Base-by-base conservation (phyloP, 2,888 invertebrate species). In the Drepanosiphum platanoidis region DNA sequence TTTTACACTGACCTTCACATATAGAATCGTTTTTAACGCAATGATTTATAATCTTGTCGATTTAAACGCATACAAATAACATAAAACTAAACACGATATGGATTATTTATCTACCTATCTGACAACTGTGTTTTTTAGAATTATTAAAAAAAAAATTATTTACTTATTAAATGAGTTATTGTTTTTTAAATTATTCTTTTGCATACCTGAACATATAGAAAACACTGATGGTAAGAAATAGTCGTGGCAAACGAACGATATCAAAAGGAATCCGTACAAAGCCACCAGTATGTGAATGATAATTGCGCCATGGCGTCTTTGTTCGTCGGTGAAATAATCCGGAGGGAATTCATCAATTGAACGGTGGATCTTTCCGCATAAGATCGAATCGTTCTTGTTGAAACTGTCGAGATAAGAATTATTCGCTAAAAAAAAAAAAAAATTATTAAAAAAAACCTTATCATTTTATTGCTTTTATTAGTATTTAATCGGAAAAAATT, bases 221-320 rank as follows among this genome's bases (percentile, higher is more conserved):
- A 97, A 96, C 15, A 98, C 94, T 15, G 96, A 93, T 0, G 97
- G 96, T 68, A 98, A 92, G 89, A 98, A 96, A 89, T 96, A 98
- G 88, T 95, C 95, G 89, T 97, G 96, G 90, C 97, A 97, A 13
- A 97, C 94, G 71, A 96, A 93, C 0, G 97, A 96, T 75, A 98
- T 91, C 7, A 96, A 91, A 0, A 95, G 92, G 89, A 98, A 98
- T 87, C 96, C 93, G 89, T 97, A 98, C 36, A 96, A 89, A 0
- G 95, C 95, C 36, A 95, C 93, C 34, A 96, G 87, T 0, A 92
- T 90, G 89, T 97, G 96, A 3, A 96, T 88, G 0, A 94, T 86
- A 27, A 96, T 91, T 1, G 94, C 96, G 0, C 98, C 97, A 58
- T 92, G 90, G 22, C 91, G 91, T 64, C 95, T 90, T 89, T 95